Base-by-base conservation (phyloP, 2,113 vertebrate genomes). In the Microcebus murinus region DNA sequence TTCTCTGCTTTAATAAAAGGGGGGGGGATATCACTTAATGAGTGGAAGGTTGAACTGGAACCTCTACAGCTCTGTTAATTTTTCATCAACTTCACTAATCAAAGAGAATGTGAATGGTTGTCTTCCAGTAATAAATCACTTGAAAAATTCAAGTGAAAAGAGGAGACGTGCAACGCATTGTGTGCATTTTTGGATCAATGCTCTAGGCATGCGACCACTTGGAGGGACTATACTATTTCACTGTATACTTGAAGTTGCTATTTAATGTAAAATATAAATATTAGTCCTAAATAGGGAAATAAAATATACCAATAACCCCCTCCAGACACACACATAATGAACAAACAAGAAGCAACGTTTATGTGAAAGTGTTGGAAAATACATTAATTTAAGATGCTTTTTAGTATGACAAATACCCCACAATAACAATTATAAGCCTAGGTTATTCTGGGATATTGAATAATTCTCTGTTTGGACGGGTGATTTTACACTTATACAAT, bases 11-110 rank as follows among this genome's bases (percentile, higher is more conserved):
- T 86, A 73, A 81, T 55, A 79, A 55, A 94, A 42, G 6, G 6
- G 42, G 42, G 42, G 42, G 42, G 18, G 45, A 74, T 73, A 34
- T 17, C 61, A 59, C 8, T 82, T 77, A 90, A 95, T 90, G 77
- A 90, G 1, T n/a, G 27, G 81, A 34, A 65, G 57, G 1, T n/a
- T 70, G 52, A 88, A 67, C 21, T 76, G 59, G 4, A 70, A 50
- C 39, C 10, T 84, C 25, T 71, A 50, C 71, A 85, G 90, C 13
- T 50, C 85, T 85, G 17, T 88, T 90, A 90, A 95, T 76, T 95
- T 94, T 84, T 67, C 42, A 27, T 70, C 17, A 34, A 65, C 2
- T 3, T 84, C 18, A 48, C 8, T 74, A 80, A 68, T 87, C 68
- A 55, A 95, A 95, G 36, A 76, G 50, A 97, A 80, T 87, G 25